Conservation (phyloP, 1,140 invertebrate genomes). For the Doryteuthis pealeii region DNA sequence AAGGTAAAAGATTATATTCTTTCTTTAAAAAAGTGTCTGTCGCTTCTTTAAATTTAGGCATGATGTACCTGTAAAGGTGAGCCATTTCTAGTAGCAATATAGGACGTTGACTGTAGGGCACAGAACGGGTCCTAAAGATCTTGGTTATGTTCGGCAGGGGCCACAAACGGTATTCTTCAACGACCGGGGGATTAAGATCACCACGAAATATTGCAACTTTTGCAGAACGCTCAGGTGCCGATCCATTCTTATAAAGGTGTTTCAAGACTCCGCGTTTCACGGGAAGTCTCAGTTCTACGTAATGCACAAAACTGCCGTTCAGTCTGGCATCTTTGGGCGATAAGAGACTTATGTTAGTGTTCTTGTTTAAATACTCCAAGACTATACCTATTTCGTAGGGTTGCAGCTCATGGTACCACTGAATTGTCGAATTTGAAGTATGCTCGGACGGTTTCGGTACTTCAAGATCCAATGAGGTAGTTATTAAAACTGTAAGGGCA, state of each 20-base stretch:
- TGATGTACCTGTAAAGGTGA: conserved; percentile 16
- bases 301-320: conserved; percentile 23
- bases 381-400: conserved; percentile 20
- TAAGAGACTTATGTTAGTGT: conserved; percentile 4
- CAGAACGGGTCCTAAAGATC: neutral
- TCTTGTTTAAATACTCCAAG: conserved; percentile 15
- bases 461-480: too few relatives aligned
- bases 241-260: conserved; percentile 23
- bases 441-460: too few relatives aligned
- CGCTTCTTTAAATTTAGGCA: conserved; percentile 22
- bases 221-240: conserved; percentile 37
- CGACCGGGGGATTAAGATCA: conserved; percentile 20
- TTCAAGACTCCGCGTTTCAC: conserved; percentile 17
- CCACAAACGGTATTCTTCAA: conserved; percentile 46
- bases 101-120: conserved; percentile 24
- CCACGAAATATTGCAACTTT: conserved; percentile 36
- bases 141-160: conserved; percentile 21
- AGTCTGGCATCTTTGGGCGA: neutral
- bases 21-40: conserved; percentile 26
- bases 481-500: too few relatives aligned
- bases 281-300: conserved; percentile 19
- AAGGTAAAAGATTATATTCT: conserved; percentile 29
- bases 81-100: conserved; percentile 20
- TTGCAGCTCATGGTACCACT: conserved; percentile 24
- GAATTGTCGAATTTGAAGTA: conserved; percentile 5